A percentile compares a stretch with the other conserved stretches of the same genome.
These are phyloP conservation scores for Poicephalus gulielmi DNA, from an alignment of 2,113 vertebrate genomes.

Conservation along the genomic window DNA sequence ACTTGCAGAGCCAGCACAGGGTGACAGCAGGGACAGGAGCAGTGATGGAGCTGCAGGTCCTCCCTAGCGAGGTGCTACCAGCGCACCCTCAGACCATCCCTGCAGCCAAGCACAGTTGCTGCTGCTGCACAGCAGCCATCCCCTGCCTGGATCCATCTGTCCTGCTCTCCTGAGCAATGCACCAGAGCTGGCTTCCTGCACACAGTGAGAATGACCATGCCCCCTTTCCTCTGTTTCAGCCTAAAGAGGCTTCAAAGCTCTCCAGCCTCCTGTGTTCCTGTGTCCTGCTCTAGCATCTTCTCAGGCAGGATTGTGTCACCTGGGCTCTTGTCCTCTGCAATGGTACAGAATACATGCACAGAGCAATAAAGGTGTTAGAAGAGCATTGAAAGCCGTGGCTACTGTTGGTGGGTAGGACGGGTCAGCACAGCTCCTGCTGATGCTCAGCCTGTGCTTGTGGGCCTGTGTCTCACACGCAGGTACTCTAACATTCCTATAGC, in stretches of 20 bases:
- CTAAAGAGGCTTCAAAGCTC: background rate
- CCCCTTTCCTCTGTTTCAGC: background rate
- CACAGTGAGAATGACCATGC: background rate
- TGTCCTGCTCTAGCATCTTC: background rate
- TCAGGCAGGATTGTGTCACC: background rate
- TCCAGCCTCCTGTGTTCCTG: background rate
- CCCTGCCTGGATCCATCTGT: background rate
- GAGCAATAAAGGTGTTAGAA: background rate
- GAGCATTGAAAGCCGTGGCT: background rate
- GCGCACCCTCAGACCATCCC: background rate
- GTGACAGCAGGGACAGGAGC: background rate
- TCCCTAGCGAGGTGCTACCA: background rate
- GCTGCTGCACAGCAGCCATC: background rate
- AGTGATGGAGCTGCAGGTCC: background rate
- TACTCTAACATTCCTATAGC: background rate
- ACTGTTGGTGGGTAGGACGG: background rate
- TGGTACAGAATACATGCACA: background rate
- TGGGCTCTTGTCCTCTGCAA: background rate
- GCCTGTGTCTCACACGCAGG: background rate
- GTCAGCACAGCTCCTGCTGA: background rate
- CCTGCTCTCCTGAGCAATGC: background rate
- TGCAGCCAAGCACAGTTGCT: background rate
- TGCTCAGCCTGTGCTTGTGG: background rate
- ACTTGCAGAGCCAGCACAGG: background rate
- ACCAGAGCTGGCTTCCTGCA: background rate